These are phyloP conservation scores for Tapera naevia DNA, from an alignment of 2,797 vertebrate species.

Conservation along the genomic window DNA sequence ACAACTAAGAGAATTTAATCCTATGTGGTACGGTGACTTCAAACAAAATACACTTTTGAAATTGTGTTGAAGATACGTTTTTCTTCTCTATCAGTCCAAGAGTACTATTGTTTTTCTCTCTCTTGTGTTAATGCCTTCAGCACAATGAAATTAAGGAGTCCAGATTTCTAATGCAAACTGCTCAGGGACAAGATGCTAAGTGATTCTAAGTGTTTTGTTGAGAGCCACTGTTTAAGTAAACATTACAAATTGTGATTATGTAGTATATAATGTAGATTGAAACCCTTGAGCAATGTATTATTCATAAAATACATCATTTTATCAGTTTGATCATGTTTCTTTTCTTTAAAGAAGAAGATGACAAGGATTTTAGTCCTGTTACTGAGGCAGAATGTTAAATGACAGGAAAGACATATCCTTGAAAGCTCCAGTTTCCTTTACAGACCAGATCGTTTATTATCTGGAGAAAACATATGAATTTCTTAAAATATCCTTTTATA, in stretches of 20 bases:
- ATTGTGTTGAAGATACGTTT: background rate
- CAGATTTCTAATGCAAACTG: conserved; percentile 67
- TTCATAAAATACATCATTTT: conserved; percentile 73
- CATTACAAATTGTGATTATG: conserved; percentile 73
- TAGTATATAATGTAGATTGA: conserved; percentile 61
- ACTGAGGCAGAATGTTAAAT: background rate
- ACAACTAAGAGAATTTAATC: background rate
- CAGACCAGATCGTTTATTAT: background rate
- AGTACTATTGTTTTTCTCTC: no score
- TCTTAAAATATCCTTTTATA: background rate
- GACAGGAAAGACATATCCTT: background rate
- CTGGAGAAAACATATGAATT: background rate
- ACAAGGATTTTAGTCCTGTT: conserved; percentile 1
- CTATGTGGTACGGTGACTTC: background rate
- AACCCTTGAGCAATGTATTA: conserved; percentile 72
- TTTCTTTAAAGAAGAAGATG: conserved; percentile 52
- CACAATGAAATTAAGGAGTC: conserved; percentile 60
- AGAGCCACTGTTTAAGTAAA: conserved; percentile 77
- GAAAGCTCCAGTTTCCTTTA: background rate
- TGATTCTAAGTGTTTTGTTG: conserved; percentile 74
- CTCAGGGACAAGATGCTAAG: conserved; percentile 71
- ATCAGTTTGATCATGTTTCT: conserved; percentile 62
- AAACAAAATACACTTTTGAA: background rate
- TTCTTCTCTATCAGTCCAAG: background rate
- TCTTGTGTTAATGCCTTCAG: background rate